Base-by-base conservation (phyloP, 2,797 vertebrate genomes). In the Gambelia wislizenii region DNA sequence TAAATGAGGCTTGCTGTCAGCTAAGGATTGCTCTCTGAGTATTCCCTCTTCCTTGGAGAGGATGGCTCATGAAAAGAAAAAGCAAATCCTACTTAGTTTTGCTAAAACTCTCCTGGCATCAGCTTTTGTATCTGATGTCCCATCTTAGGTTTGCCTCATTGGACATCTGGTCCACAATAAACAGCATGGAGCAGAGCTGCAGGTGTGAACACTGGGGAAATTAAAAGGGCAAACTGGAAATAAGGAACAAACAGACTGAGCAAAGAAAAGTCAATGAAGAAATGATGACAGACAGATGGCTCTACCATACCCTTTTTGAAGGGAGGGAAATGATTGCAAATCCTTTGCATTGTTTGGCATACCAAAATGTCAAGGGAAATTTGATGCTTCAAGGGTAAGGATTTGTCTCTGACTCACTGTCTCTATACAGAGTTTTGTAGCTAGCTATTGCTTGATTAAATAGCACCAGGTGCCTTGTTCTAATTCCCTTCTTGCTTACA, bases 341-440 rank as follows among this genome's bases (percentile, higher is more conserved):
- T 44, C 49, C 86, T 87, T 78, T 16, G 27, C 30, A 89, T 67
- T 90, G 83, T 91, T 92, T 92, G 86, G 84, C 42, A 86, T 0
- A 90, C 77, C 89, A 94, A 80, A 93, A 89, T 84, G 72, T 89
- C 84, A 93, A 83, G 85, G 84, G 64, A 91, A 94, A 76, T 39
- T 2, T 77, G 79, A 33, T 5, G 25, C 39, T 94, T 56, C 70
- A 0, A 42, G 39, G 54, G 64, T 22, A 30, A 84, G 47, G 30
- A 42, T 86, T 85, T 1, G 76, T 59, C 49, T 75, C 2, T 8
- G 86, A 94, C 87, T 91, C 90, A 70, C 67, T 76, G 30, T 16
- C 67, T 70, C 84, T 82, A 87, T 30, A 2, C 7, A 3, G 47
- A 83, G 91, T 49, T 69, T 10, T 83, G 87, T 39, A 81, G 83